A percentile compares a stretch with the other conserved stretches of the same genome.
These are phyloP conservation scores for Neodiprion pinetum DNA, from an alignment of 1,140 invertebrate genomes.

Conservation along the genomic window DNA sequence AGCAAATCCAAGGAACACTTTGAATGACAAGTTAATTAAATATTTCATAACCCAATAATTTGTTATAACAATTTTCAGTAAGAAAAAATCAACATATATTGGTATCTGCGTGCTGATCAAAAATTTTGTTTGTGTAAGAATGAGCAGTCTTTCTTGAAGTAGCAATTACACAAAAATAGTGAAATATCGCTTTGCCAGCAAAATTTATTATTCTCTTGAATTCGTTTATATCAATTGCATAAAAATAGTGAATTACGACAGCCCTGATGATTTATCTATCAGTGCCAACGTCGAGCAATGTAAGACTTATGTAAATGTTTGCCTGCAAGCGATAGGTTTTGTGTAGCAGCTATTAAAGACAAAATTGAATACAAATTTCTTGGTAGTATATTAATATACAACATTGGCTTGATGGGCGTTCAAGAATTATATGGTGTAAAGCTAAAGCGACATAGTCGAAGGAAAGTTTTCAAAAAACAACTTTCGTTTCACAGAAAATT, in stretches of 20 bases:
- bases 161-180: constrained; percentile 3
- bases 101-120: not conserved
- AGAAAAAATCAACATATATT: not conserved
- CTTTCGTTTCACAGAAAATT: too few relatives aligned
- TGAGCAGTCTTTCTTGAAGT: not conserved
- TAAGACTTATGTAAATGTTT: not conserved
- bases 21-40: not conserved
- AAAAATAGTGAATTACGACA: constrained; percentile 2
- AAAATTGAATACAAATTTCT: not conserved
- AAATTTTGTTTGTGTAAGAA: too few relatives aligned
- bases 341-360: constrained; percentile 3
- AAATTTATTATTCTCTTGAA: not conserved
- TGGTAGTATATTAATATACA: not conserved
- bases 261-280: not conserved
- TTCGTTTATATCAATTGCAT: not conserved
- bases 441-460: not conserved
- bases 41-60: not conserved
- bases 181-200: not conserved
- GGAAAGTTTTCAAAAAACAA: not conserved
- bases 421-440: too few relatives aligned
- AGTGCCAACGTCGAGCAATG: not conserved
- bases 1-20: not conserved
- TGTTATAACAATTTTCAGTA: not conserved
- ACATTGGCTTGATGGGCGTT: too few relatives aligned
- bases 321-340: not conserved